Base-by-base conservation (phyloP, 2,113 vertebrate species). In the Carassius auratus region DNA sequence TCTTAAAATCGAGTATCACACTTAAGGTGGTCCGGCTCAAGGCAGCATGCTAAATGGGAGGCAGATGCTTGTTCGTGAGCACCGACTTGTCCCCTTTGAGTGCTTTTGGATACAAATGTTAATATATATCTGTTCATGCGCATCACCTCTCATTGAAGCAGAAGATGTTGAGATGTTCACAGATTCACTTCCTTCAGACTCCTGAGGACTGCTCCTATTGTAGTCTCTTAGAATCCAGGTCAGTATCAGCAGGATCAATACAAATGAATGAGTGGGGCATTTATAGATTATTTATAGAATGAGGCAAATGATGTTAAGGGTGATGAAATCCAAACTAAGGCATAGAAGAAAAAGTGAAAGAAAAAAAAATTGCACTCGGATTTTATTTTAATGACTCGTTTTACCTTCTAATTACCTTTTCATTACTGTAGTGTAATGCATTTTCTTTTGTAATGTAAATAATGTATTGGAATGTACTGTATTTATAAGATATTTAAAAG, bases 1-100 rank as follows among this genome's bases (percentile, higher is more conserved):
- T 81, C 79, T 90, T 91, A 90, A 87, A 71, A 42, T n/a, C 9
- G 8, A 84, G 73, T 87, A 89, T 87, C 76, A 83, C 89, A 55
- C 88, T 62, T 45, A 45, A 85, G 87, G 90, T 89, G 89, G 86
- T 84, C 86, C 81, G 12, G 86, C 89, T 90, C 79, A 90, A 89
- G 88, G 84, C 84, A 78, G 69, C 33, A 13, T 68, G 86, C 85
- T 90, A 90, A 91, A 91, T 91, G 90, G 83, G 88, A 91, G 86
- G 84, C 91, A 91, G 91, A 91, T 91, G 91, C 84, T 85, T 84
- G 68, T 17, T 48, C 2, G 68, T 59, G 74, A 85, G 76, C 45
- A 52, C 48, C 57, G 23, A 14, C 38, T 30, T 2, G 19, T 76
- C 52, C 19, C 69, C 76, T 81, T 71, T n/a, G 38, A 61, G 78